A percentile compares a stretch with the other conserved stretches of the same genome.
phyloP scores from a whole-genome alignment of 1,140 invertebrate genomes.

The Teleogryllus occipitalis region DNA sequence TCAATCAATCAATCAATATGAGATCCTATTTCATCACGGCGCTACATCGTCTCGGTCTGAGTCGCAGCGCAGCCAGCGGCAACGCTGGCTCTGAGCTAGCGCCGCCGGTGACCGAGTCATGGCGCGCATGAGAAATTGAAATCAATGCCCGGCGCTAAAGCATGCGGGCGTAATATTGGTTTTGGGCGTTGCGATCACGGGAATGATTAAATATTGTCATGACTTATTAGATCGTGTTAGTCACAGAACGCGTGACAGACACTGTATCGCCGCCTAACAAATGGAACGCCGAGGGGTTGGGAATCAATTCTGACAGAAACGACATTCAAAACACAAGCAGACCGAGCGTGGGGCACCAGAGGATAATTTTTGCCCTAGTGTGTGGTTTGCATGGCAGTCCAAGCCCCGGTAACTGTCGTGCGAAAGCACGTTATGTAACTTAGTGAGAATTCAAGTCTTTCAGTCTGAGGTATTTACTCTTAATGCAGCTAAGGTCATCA shows the following conservation, averaged over 20 bases:
- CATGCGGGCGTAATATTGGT: background rate
- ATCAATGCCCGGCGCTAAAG: background rate
- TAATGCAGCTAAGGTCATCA: too few species aligned
- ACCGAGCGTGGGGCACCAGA: background rate
- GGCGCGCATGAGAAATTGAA: background rate
- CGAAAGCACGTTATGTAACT: too few species aligned
- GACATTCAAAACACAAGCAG: background rate
- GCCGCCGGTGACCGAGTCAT: too few species aligned
- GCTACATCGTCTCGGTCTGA: too few species aligned
- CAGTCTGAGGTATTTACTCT: too few species aligned
- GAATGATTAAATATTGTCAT: background rate
- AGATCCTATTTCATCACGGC: too few species aligned
- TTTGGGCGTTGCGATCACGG: background rate
- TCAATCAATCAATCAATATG: too few species aligned
- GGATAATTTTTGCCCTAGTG: background rate
- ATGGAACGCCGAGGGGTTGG: background rate
- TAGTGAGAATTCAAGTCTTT: too few species aligned
- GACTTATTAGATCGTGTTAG: background rate
- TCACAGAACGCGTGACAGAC: background rate
- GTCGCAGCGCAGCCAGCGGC: too few species aligned
- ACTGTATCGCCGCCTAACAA: background rate
- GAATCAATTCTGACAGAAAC: background rate
- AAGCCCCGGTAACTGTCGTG: too few species aligned
- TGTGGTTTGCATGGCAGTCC: too few species aligned
- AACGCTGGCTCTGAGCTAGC: background rate